These are phyloP conservation scores for Napeogenes sylphis DNA, from an alignment of 2,888 invertebrate genomes.

Conservation along the genomic window DNA sequence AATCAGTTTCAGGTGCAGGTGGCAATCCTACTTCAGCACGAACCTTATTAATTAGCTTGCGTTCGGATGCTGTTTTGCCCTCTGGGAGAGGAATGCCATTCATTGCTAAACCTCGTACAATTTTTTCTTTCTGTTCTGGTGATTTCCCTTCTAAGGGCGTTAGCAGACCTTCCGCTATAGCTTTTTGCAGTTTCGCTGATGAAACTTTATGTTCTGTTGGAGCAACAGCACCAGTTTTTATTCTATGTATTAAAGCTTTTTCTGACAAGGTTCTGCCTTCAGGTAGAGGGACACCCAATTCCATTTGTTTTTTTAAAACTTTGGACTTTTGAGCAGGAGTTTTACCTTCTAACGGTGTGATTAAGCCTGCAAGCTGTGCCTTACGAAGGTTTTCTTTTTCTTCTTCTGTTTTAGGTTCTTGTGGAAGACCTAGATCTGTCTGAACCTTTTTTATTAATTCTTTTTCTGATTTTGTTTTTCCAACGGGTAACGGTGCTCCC, in stretches of 20 bases:
- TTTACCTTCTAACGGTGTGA: no score
- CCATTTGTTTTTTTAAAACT: no score
- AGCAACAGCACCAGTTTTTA: no score
- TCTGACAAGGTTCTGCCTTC: no score
- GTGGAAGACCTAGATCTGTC: constrained; percentile 30
- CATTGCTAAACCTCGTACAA: constrained; percentile 32
- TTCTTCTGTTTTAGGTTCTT: constrained; percentile 33
- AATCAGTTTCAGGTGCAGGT: constrained; percentile 37
- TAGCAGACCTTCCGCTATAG: constrained; percentile 18
- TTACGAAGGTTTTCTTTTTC: no score
- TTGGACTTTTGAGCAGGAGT: no score
- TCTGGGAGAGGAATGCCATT: constrained; percentile 30
- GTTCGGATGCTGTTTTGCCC: constrained; percentile 33
- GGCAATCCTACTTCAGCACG: constrained; percentile 37
- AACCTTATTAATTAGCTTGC: constrained; percentile 22
- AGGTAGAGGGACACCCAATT: no score
- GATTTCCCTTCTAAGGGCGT: constrained; percentile 36
- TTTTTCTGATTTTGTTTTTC: constrained; percentile 33
- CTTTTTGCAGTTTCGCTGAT: constrained; percentile 16
- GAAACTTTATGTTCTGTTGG: constrained; percentile 9
- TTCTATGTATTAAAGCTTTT: no score
- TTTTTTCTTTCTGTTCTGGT: constrained; percentile 33
- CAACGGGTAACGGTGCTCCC: constrained; percentile 33
- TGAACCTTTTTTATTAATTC: constrained; percentile 31
- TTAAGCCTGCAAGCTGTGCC: no score